A percentile compares a stretch with the other conserved stretches of the same genome.
Conservation (phyloP, 2,113 vertebrate genomes). For the Sebastes schlegelii region DNA sequence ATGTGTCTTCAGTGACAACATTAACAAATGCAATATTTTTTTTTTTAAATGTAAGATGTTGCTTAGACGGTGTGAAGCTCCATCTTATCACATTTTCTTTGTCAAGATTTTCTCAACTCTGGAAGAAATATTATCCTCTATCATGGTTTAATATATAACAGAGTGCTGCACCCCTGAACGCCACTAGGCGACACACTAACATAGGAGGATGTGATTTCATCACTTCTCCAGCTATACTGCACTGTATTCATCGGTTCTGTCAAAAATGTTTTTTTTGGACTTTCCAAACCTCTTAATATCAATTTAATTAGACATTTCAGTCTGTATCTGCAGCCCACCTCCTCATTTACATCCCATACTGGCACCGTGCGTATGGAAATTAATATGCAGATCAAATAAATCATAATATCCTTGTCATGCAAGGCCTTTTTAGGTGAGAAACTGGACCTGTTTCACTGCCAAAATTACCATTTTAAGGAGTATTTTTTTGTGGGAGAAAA, state of each 20-base stretch:
- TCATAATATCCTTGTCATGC: constrained; percentile 35
- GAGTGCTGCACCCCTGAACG: background rate
- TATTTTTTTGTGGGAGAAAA: background rate
- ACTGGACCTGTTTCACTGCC: constrained; percentile 3
- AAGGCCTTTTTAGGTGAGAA: constrained; percentile 14
- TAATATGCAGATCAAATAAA: constrained; percentile 54
- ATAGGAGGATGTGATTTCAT: constrained; percentile 21
- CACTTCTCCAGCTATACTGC: background rate
- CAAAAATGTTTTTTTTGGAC: constrained; percentile 9
- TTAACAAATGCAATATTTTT: background rate
- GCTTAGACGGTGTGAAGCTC: background rate
- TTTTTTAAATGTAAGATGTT: background rate
- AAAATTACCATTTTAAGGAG: background rate
- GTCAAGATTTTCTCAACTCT: background rate
- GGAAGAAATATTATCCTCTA: background rate
- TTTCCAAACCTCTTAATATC: constrained; percentile 32
- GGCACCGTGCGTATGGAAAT: constrained; percentile 22
- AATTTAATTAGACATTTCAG: constrained; percentile 10
- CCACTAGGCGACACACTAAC: constrained; percentile 55
- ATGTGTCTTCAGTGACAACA: background rate
- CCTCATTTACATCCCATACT: constrained; percentile 37
- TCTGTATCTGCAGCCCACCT: background rate
- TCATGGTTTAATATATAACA: background rate
- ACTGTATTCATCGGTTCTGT: constrained; percentile 28
- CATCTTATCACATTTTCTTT: background rate